Percentiles rank a stretch among this genome's conserved stretches.
Evolutionary conservation across 1,140 invertebrate genomes (phyloP).

Genomic region (Whitmania pigra): DNA sequence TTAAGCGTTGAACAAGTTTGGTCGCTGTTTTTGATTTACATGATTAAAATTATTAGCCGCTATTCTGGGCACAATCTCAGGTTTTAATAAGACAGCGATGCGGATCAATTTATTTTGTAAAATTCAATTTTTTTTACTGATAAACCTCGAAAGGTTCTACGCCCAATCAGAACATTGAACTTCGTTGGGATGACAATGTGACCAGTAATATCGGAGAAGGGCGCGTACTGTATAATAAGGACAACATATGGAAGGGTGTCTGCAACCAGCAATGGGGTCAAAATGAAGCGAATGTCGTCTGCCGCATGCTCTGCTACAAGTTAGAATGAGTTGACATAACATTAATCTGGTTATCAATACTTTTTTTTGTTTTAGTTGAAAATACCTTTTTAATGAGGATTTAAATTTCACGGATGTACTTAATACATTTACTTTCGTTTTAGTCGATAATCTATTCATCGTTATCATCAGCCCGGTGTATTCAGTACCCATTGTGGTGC

Average conservation of each 20-base stretch:
- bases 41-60: too few species aligned
- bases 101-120: too few species aligned
- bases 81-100: too few species aligned
- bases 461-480: slow-evolving; percentile 17
- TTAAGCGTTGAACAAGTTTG: background rate
- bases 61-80: too few species aligned
- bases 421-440: too few species aligned
- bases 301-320: slow-evolving; percentile 57
- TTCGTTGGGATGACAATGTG: slow-evolving; percentile 7
- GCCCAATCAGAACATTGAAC: slow-evolving; percentile 12
- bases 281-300: slow-evolving; percentile 60
- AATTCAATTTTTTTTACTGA: too few species aligned
- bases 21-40: too few species aligned
- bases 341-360: background rate
- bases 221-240: slow-evolving; percentile 55
- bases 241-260: slow-evolving; percentile 61
- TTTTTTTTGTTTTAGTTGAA: background rate
- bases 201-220: slow-evolving; percentile 45
- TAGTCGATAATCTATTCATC: background rate
- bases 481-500: slow-evolving; percentile 20
- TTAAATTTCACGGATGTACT: background rate
- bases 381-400: background rate
- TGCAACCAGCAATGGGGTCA: slow-evolving; percentile 64
- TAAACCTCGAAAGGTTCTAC: slow-evolving; percentile 16
- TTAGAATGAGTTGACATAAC: slow-evolving; percentile 14